phyloP scores from a whole-genome alignment of 2,797 vertebrate species.

The Acanthiza pusilla region DNA sequence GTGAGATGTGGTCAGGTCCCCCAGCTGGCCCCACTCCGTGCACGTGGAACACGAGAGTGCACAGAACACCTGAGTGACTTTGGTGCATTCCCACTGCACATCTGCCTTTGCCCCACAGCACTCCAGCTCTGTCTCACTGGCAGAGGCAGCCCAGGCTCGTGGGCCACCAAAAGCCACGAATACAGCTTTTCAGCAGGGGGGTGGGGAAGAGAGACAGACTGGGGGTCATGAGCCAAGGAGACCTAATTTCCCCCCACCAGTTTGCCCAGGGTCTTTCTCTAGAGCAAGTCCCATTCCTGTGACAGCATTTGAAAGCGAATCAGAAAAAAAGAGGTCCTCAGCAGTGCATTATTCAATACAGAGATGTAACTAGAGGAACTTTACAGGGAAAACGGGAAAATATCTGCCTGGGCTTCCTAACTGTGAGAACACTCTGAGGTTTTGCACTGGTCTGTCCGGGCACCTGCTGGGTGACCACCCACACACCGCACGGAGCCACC shows the following conservation, averaged over 20 bases:
- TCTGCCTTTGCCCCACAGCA: fast-evolving
- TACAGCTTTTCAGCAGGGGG: fast-evolving
- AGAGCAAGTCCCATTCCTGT: not conserved
- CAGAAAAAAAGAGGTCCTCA: not conserved
- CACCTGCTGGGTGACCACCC: fast-evolving
- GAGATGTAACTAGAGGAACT: not conserved
- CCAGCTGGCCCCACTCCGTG: not conserved
- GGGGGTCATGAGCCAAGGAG: not conserved
- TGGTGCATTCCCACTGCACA: not conserved
- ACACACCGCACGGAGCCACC: fast-evolving
- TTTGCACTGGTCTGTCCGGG: not conserved
- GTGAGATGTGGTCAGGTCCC: not conserved
- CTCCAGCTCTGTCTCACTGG: not conserved
- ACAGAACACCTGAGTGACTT: not conserved
- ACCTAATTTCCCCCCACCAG: not conserved
- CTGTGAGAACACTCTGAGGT: no score
- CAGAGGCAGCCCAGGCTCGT: not conserved
- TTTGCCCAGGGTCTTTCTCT: not conserved
- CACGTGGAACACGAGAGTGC: fast-evolving
- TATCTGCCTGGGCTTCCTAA: not conserved
- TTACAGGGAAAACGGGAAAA: not conserved
- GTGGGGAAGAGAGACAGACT: fast-evolving
- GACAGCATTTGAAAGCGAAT: not conserved
- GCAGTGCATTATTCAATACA: not conserved
- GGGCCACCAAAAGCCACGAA: not conserved